These are phyloP conservation scores for Patella depressa DNA, from an alignment of 2,888 invertebrate species.

Conservation along the genomic window DNA sequence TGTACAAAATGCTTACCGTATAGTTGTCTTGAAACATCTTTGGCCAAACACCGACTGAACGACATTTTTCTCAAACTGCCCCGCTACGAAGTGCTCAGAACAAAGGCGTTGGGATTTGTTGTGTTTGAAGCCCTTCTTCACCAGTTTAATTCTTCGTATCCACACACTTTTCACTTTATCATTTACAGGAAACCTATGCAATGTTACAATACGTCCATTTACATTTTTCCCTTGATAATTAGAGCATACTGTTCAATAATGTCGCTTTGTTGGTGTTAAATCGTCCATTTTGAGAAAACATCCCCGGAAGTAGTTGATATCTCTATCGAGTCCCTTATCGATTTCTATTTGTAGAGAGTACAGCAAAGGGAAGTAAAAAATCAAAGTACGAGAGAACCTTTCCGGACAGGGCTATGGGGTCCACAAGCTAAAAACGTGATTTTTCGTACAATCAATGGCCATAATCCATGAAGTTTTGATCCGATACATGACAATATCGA, in stretches of 20 bases:
- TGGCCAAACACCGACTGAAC: too few relatives aligned
- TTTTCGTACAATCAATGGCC: too few relatives aligned
- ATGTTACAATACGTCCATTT: background rate
- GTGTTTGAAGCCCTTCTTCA: background rate
- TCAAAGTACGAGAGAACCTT: background rate
- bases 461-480: too few relatives aligned
- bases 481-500: too few relatives aligned
- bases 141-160: background rate
- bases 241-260: background rate
- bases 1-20: background rate
- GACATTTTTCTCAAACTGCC: too few relatives aligned
- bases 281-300: background rate
- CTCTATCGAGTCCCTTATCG: background rate
- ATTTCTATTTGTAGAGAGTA: background rate
- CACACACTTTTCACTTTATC: background rate
- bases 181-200: constrained; percentile 1
- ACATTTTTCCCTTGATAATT: background rate
- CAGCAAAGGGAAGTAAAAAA: background rate
- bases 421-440: too few relatives aligned
- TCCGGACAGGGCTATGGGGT: background rate
- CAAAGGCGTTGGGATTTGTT: background rate
- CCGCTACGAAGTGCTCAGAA: constrained; percentile 6
- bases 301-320: background rate
- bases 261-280: background rate
- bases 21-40: too few relatives aligned